A percentile compares a stretch with the other conserved stretches of the same genome.
phyloP scores from a whole-genome alignment of 1,140 invertebrate species.

The Brachionus rotundiformis region DNA sequence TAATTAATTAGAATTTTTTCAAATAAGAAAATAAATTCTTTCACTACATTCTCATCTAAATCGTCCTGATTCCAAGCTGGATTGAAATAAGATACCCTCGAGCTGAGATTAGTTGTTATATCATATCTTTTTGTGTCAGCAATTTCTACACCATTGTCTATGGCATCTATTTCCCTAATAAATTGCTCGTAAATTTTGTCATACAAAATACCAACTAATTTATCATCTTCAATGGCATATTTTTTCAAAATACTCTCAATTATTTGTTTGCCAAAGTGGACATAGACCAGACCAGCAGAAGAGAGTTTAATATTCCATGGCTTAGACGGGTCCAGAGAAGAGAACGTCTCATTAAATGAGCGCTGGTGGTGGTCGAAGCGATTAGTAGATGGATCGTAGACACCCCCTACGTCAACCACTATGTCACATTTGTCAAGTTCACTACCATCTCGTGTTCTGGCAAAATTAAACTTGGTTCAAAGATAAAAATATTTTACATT shows the following conservation, averaged over 20 bases:
- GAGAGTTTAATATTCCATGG: constrained; percentile 76
- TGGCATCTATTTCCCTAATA: constrained; percentile 89
- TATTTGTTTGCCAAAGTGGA: constrained; percentile 82
- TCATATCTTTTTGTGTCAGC: constrained; percentile 70
- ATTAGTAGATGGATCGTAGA: constrained; percentile 75
- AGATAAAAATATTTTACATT: background rate
- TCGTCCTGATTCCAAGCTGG: constrained; percentile 78
- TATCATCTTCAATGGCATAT: constrained; percentile 53
- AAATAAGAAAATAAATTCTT: background rate
- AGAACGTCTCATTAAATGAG: constrained; percentile 70
- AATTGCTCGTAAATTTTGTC: constrained; percentile 83
- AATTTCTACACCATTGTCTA: constrained; percentile 85
- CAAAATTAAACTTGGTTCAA: constrained; percentile 48
- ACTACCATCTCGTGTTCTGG: constrained; percentile 69
- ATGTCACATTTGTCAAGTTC: constrained; percentile 82
- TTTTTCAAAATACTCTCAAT: constrained; percentile 67
- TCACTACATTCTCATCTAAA: constrained; percentile 61
- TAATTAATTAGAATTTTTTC: constrained; percentile 23
- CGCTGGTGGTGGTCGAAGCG: constrained; percentile 96
- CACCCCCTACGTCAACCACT: constrained; percentile 91
- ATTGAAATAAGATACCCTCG: constrained; percentile 77
- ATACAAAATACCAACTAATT: constrained; percentile 70
- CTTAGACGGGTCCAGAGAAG: constrained; percentile 67
- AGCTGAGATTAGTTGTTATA: constrained; percentile 76
- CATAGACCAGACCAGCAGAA: constrained; percentile 90